Evolutionary conservation across 1,140 invertebrate species (phyloP), one percentile per base, ranked within the genome.

Genomic region (Bilobella aurantiaca): DNA sequence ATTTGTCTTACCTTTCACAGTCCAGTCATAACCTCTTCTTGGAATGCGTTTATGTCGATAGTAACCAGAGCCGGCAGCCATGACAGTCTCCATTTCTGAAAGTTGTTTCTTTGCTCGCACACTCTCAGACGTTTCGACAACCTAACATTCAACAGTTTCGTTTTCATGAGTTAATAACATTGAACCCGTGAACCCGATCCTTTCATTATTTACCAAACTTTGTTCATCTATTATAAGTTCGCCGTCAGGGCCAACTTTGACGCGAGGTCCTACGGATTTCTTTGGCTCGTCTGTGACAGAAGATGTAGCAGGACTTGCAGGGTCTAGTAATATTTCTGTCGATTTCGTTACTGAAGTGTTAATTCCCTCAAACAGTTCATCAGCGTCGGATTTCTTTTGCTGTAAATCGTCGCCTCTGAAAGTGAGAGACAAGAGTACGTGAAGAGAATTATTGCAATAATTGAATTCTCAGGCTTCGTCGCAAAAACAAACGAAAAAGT

Each of bases 171-270:
- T 69, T 67, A 59, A 62, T 53, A 47, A 61, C 37, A 61, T 37
- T 30, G 66, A 62, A 12, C 65, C 37, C 8, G 65, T 46, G 69
- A 70, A 68, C n/a, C 56, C 62, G 66, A 28, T 56, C 0, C 27
- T 60, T 61, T 58, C 37, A 31, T 57, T 63, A 63, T 71, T 69
- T 66, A 89, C 85, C 73, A 90, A 82, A 76, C 90, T 93, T 75
- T 90, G 82, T 74, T 93, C 88, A 75, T 95, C 91, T 1, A 95
- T 78, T 58, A 94, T 84, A 63, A 95, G 84, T 75, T 90, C 83
- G 2, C 91, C 92, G 76, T 93, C 86, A 0, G 88, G 85, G 25
- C 90, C 90, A 21, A 96, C 83, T 81, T 91, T 94, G 0, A 95
- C 85, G 76, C 90, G 87, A 0, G 91, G 92, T 0, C 86, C 90